Evolutionary conservation across 2,888 invertebrate species (phyloP).

Genomic region (Pyrocoelia pectoralis): DNA sequence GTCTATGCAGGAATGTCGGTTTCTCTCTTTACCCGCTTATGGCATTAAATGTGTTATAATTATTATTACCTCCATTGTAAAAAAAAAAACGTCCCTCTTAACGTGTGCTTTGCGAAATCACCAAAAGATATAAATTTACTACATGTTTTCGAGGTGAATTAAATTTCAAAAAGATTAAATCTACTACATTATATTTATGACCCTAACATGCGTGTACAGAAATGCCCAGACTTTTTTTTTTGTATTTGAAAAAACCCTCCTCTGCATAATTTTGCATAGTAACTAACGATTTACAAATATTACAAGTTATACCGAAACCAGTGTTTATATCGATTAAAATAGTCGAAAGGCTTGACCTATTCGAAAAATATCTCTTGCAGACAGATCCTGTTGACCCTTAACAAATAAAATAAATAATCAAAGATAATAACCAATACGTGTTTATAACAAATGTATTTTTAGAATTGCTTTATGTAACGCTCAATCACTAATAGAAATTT

Average conservation of each 20-base stretch:
- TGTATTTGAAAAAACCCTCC: neutral
- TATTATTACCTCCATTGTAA: neutral
- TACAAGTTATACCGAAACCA: slow-evolving; percentile 23
- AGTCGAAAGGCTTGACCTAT: slow-evolving; percentile 43
- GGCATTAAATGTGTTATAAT: neutral
- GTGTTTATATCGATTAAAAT: slow-evolving; percentile 41
- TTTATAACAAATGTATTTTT: slow-evolving; percentile 34
- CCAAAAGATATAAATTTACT: neutral
- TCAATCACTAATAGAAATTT: too few relatives aligned
- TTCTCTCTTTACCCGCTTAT: too few relatives aligned
- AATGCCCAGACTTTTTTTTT: neutral
- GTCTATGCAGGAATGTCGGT: too few relatives aligned
- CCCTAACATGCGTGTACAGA: neutral
- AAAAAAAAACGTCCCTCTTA: neutral
- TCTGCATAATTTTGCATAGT: slow-evolving; percentile 23
- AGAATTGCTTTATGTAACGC: slow-evolving; percentile 30
- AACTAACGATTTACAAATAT: slow-evolving; percentile 43
- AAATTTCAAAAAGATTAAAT: neutral
- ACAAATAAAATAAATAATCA: slow-evolving; percentile 34
- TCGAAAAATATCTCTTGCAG: slow-evolving; percentile 45
- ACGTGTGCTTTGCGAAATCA: neutral
- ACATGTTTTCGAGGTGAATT: neutral
- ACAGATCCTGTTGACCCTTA: slow-evolving; percentile 47
- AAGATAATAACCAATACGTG: slow-evolving; percentile 22
- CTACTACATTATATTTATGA: neutral